A percentile compares a stretch with the other conserved stretches of the same genome.
Evolutionary conservation across 2,888 invertebrate species (phyloP).

Genomic region (Platynereis dumerilii): DNA sequence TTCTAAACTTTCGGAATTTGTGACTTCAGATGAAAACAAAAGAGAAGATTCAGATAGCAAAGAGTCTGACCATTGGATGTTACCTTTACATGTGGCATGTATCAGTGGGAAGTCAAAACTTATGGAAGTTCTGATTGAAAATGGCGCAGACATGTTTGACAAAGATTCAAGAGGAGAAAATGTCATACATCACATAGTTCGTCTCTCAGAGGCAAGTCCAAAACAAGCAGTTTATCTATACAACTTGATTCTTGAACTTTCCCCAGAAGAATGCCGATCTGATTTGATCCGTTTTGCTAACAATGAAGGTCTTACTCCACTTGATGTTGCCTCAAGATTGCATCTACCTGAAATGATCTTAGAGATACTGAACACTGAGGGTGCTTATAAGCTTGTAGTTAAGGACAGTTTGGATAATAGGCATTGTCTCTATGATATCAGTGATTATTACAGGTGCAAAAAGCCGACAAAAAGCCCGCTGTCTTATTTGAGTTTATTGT

Average conservation of each 20-base stretch:
- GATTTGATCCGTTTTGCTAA: neutral
- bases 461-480: too few species aligned
- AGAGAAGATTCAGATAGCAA: too few species aligned
- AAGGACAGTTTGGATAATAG: neutral
- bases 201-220: neutral
- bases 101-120: neutral
- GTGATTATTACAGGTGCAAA: neutral
- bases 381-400: neutral
- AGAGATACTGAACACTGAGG: slow-evolving; percentile 3
- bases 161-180: neutral
- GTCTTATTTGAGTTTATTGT: too few species aligned
- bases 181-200: neutral
- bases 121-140: neutral
- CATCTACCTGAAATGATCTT: slow-evolving; percentile 4
- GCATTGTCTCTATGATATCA: slow-evolving; percentile 2
- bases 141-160: neutral
- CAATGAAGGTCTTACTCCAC: neutral
- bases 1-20: too few species aligned
- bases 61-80: too few species aligned
- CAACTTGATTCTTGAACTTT: neutral
- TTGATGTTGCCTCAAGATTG: neutral
- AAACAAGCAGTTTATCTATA: neutral
- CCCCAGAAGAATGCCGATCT: too few species aligned
- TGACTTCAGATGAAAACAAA: too few species aligned
- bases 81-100: neutral